phyloP scores from a whole-genome alignment of 2,113 vertebrate genomes.

The Dicaeum eximium region DNA sequence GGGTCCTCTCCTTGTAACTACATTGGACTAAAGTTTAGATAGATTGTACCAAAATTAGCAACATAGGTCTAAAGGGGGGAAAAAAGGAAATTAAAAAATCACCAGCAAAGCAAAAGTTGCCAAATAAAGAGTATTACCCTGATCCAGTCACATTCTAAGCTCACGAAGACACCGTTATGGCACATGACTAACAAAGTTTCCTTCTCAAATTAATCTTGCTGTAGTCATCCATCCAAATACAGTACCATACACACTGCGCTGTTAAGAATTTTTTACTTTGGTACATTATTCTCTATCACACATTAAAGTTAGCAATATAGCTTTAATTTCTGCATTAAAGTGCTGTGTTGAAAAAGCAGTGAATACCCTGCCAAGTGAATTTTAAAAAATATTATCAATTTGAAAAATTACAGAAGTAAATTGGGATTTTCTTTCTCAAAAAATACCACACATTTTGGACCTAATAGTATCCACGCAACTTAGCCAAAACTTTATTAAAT shows the following conservation, averaged over 20 bases:
- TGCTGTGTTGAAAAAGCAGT: background rate
- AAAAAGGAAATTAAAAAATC: background rate
- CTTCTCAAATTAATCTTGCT: background rate
- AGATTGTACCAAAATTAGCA: background rate
- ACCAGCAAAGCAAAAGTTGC: background rate
- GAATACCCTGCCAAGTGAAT: background rate
- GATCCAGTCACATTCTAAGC: background rate
- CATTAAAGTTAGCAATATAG: background rate
- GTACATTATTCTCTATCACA: background rate
- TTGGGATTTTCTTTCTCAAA: background rate
- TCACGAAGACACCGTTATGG: background rate
- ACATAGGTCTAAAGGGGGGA: fast-evolving
- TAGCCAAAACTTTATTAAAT: background rate
- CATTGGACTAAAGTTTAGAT: background rate
- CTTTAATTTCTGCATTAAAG: background rate
- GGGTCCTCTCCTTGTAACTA: background rate
- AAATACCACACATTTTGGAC: background rate
- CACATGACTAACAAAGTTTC: background rate
- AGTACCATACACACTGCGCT: background rate
- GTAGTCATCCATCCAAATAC: background rate
- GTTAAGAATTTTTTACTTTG: background rate
- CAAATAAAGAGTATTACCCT: background rate
- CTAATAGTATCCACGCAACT: background rate
- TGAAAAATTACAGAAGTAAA: background rate
- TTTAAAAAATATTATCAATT: background rate